Conservation (phyloP, 2,113 vertebrate species). For the Taurulus bubalis region DNA sequence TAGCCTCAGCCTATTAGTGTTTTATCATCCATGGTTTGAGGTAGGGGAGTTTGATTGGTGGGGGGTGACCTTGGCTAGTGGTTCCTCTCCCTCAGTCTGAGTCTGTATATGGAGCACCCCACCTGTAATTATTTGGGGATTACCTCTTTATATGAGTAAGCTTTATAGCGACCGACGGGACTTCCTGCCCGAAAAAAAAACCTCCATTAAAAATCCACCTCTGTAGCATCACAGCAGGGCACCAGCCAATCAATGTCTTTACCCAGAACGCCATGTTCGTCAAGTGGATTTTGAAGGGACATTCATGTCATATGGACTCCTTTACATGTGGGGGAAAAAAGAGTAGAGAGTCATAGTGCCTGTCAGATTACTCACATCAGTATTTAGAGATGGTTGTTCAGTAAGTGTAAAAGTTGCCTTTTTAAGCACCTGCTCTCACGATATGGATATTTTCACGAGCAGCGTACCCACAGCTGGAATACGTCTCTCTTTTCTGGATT, state of each 20-base stretch:
- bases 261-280: conserved; percentile 15
- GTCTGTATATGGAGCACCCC: conserved; percentile 48
- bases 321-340: conserved; percentile 9
- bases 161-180: conserved; percentile 71
- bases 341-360: background rate
- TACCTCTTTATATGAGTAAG: conserved; percentile 68
- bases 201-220: conserved; percentile 66
- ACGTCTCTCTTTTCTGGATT: background rate
- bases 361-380: conserved; percentile 6
- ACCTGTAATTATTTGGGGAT: conserved; percentile 79
- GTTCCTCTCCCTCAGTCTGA: conserved; percentile 39
- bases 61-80: conserved; percentile 37
- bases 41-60: conserved; percentile 5
- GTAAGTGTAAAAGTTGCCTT: background rate
- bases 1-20: conserved; percentile 58
- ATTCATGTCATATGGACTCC: conserved; percentile 20
- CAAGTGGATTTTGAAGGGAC: conserved; percentile 11
- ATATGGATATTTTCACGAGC: conserved; percentile 40
- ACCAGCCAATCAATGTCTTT: conserved; percentile 52
- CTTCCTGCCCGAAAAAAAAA: conserved; percentile 58
- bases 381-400: background rate
- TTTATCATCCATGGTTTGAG: conserved; percentile 60
- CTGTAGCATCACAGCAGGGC: conserved; percentile 61
- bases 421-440: conserved; percentile 34
- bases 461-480: conserved; percentile 15